phyloP scores from a whole-genome alignment of 2,797 vertebrate genomes.

The Betta splendens region DNA sequence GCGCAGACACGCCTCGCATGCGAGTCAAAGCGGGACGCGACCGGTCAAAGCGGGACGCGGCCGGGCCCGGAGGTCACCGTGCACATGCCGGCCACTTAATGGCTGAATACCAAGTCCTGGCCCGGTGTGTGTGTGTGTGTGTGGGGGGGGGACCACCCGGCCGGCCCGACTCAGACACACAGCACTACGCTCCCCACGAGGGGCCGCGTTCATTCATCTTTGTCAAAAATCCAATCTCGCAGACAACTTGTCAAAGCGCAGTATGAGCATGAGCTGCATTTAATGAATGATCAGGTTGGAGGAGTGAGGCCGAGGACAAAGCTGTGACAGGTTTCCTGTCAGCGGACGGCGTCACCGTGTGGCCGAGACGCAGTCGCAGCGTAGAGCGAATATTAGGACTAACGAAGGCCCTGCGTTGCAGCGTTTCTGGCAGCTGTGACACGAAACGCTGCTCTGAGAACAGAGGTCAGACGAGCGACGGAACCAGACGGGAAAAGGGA shows the following conservation, averaged over 20 bases:
- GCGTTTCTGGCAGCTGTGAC: conserved; percentile 8
- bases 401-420: conserved; percentile 23
- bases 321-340: conserved; percentile 25
- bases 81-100: conserved; percentile 34
- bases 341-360: conserved; percentile 12
- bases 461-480: conserved; percentile 31
- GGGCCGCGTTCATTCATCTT: conserved; percentile 47
- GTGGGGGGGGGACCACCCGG: conserved; percentile 29
- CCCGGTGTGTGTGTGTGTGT: conserved; percentile 22
- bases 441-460: conserved; percentile 18
- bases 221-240: conserved; percentile 44
- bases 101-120: conserved; percentile 25
- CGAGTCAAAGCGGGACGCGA: conserved; percentile 75
- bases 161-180: conserved; percentile 9
- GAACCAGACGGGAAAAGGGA: conserved; percentile 10
- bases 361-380: conserved; percentile 11
- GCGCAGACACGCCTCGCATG: conserved; percentile 63
- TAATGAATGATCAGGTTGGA: conserved; percentile 18
- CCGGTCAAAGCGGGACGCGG: conserved; percentile 71
- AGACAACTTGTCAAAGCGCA: conserved; percentile 29
- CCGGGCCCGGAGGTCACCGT: conserved; percentile 61
- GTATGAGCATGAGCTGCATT: conserved; percentile 27
- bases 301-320: conserved; percentile 37
- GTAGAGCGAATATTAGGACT: conserved; percentile 9
- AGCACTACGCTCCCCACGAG: conserved; percentile 12